Conservation (phyloP, 1,140 invertebrate species). For the Caenorhabditis latens region DNA sequence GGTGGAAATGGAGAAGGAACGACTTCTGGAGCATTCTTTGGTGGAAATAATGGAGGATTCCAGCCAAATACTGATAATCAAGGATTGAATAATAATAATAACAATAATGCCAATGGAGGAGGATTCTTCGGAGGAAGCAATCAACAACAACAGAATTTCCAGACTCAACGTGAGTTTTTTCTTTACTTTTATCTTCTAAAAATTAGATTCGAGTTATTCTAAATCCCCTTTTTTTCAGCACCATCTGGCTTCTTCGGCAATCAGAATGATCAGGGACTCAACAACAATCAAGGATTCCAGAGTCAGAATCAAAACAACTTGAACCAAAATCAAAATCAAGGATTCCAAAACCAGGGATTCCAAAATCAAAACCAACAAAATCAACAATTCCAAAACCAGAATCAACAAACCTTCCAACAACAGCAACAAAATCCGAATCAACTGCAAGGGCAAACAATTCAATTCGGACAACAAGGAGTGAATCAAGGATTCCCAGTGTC, state of each 20-base stretch:
- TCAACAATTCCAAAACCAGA: constrained; percentile 30
- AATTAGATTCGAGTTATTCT: neutral
- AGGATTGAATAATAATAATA: neutral
- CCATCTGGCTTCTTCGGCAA: neutral
- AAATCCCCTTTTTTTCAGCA: neutral
- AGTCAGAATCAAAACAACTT: neutral
- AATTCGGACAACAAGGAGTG: constrained; percentile 21
- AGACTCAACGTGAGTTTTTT: constrained; percentile 2
- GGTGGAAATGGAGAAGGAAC: neutral
- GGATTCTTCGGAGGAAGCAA: neutral
- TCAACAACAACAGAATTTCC: constrained; percentile 7
- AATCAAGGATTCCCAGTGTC: constrained; percentile 41
- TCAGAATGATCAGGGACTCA: neutral
- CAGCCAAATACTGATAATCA: neutral
- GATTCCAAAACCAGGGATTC: constrained; percentile 14
- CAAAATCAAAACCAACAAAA: constrained; percentile 28
- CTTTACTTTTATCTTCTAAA: neutral
- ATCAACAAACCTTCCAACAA: neutral
- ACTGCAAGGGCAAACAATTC: neutral
- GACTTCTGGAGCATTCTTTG: neutral
- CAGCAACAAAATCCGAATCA: neutral
- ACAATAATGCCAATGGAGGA: neutral
- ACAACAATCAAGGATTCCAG: neutral
- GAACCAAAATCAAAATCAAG: constrained; percentile 5
- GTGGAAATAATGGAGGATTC: constrained; percentile 21